phyloP scores from a whole-genome alignment of 2,797 vertebrate genomes.

The Myotis vivesi region DNA sequence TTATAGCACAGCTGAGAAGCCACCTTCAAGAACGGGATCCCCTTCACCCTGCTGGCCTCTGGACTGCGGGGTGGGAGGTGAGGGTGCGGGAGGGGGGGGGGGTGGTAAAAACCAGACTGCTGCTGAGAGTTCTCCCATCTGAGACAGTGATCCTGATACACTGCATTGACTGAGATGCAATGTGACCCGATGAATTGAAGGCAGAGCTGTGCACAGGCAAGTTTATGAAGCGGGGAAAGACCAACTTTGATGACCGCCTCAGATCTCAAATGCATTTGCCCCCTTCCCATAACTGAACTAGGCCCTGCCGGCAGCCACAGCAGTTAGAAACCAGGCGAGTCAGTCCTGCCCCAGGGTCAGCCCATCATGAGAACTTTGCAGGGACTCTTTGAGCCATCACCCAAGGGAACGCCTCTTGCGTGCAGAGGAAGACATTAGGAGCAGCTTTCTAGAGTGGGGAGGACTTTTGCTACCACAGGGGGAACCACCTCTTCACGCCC shows the following conservation, averaged over 20 bases:
- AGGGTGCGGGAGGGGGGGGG: too few species aligned
- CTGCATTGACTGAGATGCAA: neutral
- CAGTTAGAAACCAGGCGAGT: neutral
- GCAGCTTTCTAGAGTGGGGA: neutral
- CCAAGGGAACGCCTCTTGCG: neutral
- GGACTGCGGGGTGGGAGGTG: neutral
- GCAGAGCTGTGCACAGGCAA: neutral
- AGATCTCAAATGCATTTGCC: neutral
- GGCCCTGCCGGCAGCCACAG: neutral
- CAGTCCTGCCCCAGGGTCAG: accelerated
- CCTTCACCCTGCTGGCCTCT: neutral
- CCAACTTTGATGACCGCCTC: neutral
- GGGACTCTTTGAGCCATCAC: neutral
- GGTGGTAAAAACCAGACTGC: neutral
- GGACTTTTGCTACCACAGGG: neutral
- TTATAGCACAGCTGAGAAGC: neutral
- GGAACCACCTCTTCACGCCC: neutral
- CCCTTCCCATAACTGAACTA: neutral
- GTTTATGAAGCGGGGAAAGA: neutral
- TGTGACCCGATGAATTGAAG: neutral
- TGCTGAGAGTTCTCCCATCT: neutral
- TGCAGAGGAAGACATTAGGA: neutral
- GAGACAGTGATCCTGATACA: neutral
- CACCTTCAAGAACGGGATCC: neutral
- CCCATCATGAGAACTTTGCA: neutral